phyloP scores from a whole-genome alignment of 2,113 vertebrate genomes.

The Himantopus leucocephalus region DNA sequence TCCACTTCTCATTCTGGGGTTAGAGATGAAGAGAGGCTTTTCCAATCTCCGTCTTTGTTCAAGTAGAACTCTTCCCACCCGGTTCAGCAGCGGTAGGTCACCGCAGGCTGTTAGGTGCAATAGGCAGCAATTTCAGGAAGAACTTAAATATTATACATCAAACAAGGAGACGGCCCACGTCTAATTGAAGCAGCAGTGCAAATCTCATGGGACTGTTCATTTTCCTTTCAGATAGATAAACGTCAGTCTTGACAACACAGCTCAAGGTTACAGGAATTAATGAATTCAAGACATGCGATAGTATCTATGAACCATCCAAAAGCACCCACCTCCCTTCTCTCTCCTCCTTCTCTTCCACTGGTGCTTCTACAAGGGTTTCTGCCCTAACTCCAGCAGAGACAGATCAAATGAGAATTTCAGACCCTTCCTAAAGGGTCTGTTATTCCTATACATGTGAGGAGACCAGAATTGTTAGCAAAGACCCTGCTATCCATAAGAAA shows the following conservation, averaged over 20 bases:
- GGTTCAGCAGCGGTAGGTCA: not conserved
- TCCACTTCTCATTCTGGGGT: accelerated
- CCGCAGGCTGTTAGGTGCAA: not conserved
- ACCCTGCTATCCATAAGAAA: not conserved
- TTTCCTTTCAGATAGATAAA: not conserved
- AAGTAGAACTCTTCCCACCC: not conserved
- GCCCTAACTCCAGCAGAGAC: not conserved
- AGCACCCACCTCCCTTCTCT: not conserved
- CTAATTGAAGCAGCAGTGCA: not conserved
- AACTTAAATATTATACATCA: not conserved
- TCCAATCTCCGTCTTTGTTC: not conserved
- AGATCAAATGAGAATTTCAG: not conserved
- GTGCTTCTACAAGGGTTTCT: not conserved
- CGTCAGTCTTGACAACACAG: not conserved
- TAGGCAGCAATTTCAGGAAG: not conserved
- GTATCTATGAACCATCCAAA: not conserved
- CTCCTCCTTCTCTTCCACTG: not conserved
- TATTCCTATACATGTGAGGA: accelerated
- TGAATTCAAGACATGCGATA: not conserved
- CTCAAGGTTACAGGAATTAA: not conserved
- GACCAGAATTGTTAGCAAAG: not conserved
- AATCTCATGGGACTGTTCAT: not conserved
- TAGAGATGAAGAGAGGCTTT: not conserved
- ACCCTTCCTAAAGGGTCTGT: not conserved
- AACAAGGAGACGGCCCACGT: not conserved